phyloP scores from a whole-genome alignment of 2,888 invertebrate species.

The Muscina levida region DNA sequence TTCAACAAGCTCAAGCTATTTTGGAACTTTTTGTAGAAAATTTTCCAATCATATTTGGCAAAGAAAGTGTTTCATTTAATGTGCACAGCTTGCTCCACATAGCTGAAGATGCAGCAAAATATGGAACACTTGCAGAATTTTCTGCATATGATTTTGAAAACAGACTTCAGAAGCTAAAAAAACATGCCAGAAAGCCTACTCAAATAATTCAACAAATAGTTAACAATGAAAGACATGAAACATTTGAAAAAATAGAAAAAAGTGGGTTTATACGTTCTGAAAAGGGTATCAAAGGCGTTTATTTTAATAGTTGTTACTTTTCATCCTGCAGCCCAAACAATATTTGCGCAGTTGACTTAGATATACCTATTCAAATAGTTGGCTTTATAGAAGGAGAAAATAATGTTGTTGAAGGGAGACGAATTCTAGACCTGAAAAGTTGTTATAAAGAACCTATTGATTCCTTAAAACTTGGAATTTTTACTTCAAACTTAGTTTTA shows the following conservation, averaged over 20 bases:
- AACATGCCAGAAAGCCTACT: slow-evolving; percentile 33
- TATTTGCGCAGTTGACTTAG: slow-evolving; percentile 38
- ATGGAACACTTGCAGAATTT: slow-evolving; percentile 40
- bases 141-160: slow-evolving; percentile 47
- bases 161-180: slow-evolving; percentile 30
- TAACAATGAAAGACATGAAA: background rate
- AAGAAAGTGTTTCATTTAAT: slow-evolving; percentile 29
- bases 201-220: slow-evolving; percentile 3
- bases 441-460: slow-evolving; percentile 43
- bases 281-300: slow-evolving; percentile 31
- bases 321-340: slow-evolving; percentile 39
- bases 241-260: slow-evolving; percentile 27
- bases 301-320: slow-evolving; percentile 37
- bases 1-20: slow-evolving; percentile 18
- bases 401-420: slow-evolving; percentile 31
- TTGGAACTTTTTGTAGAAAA: slow-evolving; percentile 40
- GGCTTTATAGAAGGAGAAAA: slow-evolving; percentile 45
- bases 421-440: slow-evolving; percentile 36
- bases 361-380: slow-evolving; percentile 42
- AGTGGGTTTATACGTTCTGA: slow-evolving; percentile 36
- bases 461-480: slow-evolving; percentile 38
- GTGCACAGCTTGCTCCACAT: slow-evolving; percentile 44
- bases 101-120: slow-evolving; percentile 42
- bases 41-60: slow-evolving; percentile 27
- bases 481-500: slow-evolving; percentile 18